Evolutionary conservation across 92 coral and sea anemone species (phyloP).

Genomic region (Actinostola sp.): DNA sequence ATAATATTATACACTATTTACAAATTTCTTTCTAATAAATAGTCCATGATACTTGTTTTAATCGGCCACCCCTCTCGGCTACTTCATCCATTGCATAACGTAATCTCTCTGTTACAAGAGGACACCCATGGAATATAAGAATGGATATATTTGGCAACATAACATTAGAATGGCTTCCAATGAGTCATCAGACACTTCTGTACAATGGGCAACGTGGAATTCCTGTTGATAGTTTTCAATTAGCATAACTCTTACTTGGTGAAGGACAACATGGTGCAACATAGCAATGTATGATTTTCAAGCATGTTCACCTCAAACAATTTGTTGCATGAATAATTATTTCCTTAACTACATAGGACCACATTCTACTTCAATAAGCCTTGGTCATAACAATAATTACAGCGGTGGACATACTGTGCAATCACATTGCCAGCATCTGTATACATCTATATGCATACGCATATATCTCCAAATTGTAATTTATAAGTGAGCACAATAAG

Average conservation of each 20-base stretch:
- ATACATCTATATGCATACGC: no score
- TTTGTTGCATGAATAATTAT: no score
- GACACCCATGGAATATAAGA: slow-evolving; percentile 89
- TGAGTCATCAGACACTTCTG: slow-evolving; percentile 68
- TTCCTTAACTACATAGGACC: no score
- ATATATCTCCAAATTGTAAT: no score
- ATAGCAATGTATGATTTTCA: no score
- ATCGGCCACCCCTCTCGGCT: slow-evolving; percentile 55
- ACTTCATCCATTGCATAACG: slow-evolving; percentile 85
- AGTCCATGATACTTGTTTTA: slow-evolving; percentile 95
- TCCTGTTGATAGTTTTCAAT: slow-evolving; percentile 52
- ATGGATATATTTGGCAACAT: slow-evolving; percentile 79
- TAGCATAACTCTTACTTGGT: background rate
- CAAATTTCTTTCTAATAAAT: slow-evolving; percentile 49
- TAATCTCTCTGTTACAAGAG: slow-evolving; percentile 83
- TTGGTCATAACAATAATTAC: no score
- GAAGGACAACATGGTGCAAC: background rate
- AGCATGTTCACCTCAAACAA: background rate
- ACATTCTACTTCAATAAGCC: background rate
- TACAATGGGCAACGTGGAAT: slow-evolving; percentile 84
- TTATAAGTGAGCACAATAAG: no score
- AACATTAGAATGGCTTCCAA: slow-evolving; percentile 70
- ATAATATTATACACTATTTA: background rate
- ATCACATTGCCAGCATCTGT: no score
- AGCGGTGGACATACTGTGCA: no score